A percentile compares a stretch with the other conserved stretches of the same genome.
These are phyloP conservation scores for Lordiphosa andalusiaca DNA, from an alignment of 2,888 invertebrate genomes.

Conservation along the genomic window DNA sequence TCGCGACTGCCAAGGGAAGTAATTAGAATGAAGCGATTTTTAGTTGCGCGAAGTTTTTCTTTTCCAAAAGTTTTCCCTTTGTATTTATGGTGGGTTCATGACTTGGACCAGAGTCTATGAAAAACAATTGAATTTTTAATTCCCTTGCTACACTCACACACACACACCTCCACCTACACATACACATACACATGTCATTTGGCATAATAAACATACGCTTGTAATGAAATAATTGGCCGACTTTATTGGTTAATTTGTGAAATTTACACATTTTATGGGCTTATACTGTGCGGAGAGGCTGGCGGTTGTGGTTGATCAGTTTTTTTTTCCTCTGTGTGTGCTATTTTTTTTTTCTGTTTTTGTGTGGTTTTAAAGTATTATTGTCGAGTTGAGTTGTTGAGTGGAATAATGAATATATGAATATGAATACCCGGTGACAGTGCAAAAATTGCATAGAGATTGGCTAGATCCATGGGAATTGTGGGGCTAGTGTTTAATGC, in stretches of 20 bases:
- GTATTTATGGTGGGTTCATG: slow-evolving; percentile 17
- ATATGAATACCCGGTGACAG: not conserved
- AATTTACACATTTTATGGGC: slow-evolving; percentile 60
- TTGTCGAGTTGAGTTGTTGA: slow-evolving; percentile 12
- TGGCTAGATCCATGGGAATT: no score
- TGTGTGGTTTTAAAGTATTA: slow-evolving; percentile 7
- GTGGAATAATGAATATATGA: slow-evolving; percentile 10
- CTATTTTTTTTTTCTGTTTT: slow-evolving; percentile 9
- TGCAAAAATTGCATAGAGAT: not conserved
- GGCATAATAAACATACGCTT: slow-evolving; percentile 53
- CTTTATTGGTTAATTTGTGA: slow-evolving; percentile 70
- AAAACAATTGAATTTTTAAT: slow-evolving; percentile 27
- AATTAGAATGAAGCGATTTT: slow-evolving; percentile 77
- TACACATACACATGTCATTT: slow-evolving; percentile 7
- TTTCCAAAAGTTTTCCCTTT: slow-evolving; percentile 4
- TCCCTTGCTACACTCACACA: slow-evolving; percentile 27
- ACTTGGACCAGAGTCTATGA: slow-evolving; percentile 26
- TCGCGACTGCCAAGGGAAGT: slow-evolving; percentile 74
- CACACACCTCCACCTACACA: not conserved
- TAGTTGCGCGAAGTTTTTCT: slow-evolving; percentile 54
- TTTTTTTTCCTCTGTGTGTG: slow-evolving; percentile 12
- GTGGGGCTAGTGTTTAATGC: no score
- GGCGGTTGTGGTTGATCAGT: slow-evolving; percentile 7
- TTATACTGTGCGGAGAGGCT: slow-evolving; percentile 12
- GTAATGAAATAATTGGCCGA: slow-evolving; percentile 57